Conservation (phyloP, 1,140 invertebrate genomes). For the Platorchestia sp. region DNA sequence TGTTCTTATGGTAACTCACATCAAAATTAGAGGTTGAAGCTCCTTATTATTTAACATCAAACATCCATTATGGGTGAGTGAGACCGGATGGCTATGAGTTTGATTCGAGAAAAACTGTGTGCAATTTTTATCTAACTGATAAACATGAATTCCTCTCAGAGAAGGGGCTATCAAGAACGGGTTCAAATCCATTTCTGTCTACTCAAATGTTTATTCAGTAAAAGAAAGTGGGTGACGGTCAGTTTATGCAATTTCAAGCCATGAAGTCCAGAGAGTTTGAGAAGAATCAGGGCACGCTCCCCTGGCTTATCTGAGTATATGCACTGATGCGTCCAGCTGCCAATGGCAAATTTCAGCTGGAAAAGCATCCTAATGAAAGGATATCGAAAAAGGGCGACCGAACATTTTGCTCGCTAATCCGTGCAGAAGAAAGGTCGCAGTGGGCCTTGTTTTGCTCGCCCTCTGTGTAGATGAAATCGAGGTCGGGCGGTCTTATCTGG, state of each 20-base stretch:
- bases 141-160: too few relatives aligned
- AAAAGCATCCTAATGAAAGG: constrained; percentile 14
- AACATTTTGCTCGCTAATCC: constrained; percentile 1
- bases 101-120: too few relatives aligned
- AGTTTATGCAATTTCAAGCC: not conserved
- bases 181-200: not conserved
- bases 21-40: too few relatives aligned
- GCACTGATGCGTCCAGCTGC: constrained; percentile 5
- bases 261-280: not conserved
- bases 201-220: not conserved
- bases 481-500: not conserved
- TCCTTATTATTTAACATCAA: too few relatives aligned
- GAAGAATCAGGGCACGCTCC: not conserved
- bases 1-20: too few relatives aligned
- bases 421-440: not conserved
- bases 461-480: not conserved
- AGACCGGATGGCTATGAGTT: too few relatives aligned
- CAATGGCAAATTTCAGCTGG: constrained; percentile 21
- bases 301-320: not conserved
- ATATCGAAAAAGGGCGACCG: not conserved
- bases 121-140: too few relatives aligned
- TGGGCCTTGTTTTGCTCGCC: constrained; percentile 29
- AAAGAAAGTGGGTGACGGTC: not conserved
- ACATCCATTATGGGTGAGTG: too few relatives aligned
- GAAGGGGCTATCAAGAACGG: too few relatives aligned